phyloP scores from a whole-genome alignment of 2,113 vertebrate genomes.

The Neopipo cinnamomea region DNA sequence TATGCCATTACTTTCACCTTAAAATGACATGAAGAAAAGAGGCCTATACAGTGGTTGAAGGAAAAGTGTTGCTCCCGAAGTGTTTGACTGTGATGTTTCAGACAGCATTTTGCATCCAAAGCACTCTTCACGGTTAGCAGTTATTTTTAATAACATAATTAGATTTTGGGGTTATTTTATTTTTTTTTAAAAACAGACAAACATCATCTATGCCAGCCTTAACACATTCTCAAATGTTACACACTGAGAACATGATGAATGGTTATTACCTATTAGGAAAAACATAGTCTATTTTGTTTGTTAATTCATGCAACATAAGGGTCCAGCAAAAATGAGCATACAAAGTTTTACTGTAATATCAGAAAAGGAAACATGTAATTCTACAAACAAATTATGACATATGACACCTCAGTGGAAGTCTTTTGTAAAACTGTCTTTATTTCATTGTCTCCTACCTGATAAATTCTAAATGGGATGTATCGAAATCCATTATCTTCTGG shows the following conservation, averaged over 20 bases:
- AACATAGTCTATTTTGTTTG: neutral
- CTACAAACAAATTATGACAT: neutral
- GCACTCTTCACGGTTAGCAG: neutral
- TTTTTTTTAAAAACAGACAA: neutral
- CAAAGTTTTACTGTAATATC: neutral
- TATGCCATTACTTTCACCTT: neutral
- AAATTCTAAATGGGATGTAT: constrained; percentile 98
- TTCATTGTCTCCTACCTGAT: constrained; percentile 82
- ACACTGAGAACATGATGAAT: neutral
- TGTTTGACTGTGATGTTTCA: neutral
- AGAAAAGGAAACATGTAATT: neutral
- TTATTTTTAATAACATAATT: neutral
- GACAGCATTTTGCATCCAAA: neutral
- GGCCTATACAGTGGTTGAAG: neutral
- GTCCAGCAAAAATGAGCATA: neutral
- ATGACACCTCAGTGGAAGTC: neutral
- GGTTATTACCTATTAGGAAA: neutral
- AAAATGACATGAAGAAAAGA: neutral
- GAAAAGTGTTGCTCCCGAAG: neutral
- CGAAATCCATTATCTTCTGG: constrained; percentile 94
- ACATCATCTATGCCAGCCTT: neutral
- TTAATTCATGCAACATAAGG: neutral
- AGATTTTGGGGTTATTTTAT: neutral
- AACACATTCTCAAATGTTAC: neutral
- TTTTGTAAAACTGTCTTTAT: neutral